Base-by-base conservation (phyloP, 2,113 vertebrate genomes). In the Emydura subglobosa region DNA sequence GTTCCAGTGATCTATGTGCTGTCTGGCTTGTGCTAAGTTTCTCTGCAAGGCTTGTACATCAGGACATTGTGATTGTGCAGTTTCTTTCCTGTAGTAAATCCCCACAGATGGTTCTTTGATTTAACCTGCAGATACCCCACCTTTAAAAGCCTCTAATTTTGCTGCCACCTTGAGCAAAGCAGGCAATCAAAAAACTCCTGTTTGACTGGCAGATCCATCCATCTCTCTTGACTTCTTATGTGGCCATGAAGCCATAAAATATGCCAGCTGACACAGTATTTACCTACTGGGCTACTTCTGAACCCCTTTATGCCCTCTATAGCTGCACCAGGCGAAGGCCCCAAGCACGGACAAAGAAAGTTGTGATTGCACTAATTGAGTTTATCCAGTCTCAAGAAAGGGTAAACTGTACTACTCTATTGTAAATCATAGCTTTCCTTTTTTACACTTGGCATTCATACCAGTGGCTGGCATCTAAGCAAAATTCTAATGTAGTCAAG, bases 1-100 rank as follows among this genome's bases (percentile, higher is more conserved):
- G 84, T 85, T 93, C 87, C 91, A 96, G 74, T 27, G 88, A 91
- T 79, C 90, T 93, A 76, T 92, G 34, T 79, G 3, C 44, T 79
- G 14, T 83, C 79, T 92, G 85, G n/a, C 81, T 50, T 61, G 79
- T 39, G 80, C 91, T 93, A 88, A 53, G 80, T 90, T 91, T 93
- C 94, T 79, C 88, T 94, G 74, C 50, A 82, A 50, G 47, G 72
- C 85, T 79, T 76, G 59, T 74, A 84, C 68, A 44, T 89, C 83
- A 88, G 89, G 95, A 94, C 27, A 82, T 72, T 83, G 79, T 53
- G 86, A 80, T 27, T 84, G 34, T 88, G 55, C 55, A 9, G 86
- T 87, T 86, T 79, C 86, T 95, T 89, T 49, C 83, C 31, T 76
- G 51, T 44, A 27, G 87, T 88, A 39, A 21, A 91, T 95, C 82